Evolutionary conservation across 2,888 invertebrate genomes (phyloP), one percentile per base, ranked within the genome.

Genomic region (Masnerella sp.): DNA sequence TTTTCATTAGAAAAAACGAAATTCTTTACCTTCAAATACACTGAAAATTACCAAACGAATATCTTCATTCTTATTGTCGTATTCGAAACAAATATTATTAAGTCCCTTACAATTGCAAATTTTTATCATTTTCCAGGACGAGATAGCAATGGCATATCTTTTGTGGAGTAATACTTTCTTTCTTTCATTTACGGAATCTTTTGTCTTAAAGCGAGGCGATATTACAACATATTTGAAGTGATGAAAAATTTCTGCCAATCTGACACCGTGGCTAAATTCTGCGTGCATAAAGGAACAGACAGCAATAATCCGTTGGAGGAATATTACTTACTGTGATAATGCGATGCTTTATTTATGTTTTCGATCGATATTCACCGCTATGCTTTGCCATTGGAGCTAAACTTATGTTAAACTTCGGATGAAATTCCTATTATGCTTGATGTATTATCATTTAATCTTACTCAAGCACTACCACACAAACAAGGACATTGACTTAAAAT

Each of bases 351-450:
- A 64, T 70, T 62, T 64, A 62, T 43, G 58, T 25, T 42, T 36
- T 20, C 43, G 58, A 64, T 70, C 70, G 58, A 70, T 70, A 70
- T 30, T 42, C 34, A 22, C 43, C 15, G 15, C 42, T 28, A 30
- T 7, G 64, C 45, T 15, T 51, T 40, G 22, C 30, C 64, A 32
- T 38, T 58, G 25, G 49, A 40, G 34, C 30, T 59, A 59, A 64
- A 65, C 71, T 71, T 71, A 49, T 43, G 40, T 62, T 47, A 22
- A 56, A 69, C 54, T 62, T 70, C 36, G 17, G 42, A 54, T 42
- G 70, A 62, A 70, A 70, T 70, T 70, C 64, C 58, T 51, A 54
- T 64, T 64, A 51, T 42, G 51, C 12, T 64, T 49, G 58, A 58
- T 64, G 36, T 49, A 70, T 56, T 38, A 56, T 43, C 42, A 49